Percentiles rank a stretch among this genome's conserved stretches.
Evolutionary conservation across 2,113 vertebrate species (phyloP).

Genomic region (Cyprinus carpio): DNA sequence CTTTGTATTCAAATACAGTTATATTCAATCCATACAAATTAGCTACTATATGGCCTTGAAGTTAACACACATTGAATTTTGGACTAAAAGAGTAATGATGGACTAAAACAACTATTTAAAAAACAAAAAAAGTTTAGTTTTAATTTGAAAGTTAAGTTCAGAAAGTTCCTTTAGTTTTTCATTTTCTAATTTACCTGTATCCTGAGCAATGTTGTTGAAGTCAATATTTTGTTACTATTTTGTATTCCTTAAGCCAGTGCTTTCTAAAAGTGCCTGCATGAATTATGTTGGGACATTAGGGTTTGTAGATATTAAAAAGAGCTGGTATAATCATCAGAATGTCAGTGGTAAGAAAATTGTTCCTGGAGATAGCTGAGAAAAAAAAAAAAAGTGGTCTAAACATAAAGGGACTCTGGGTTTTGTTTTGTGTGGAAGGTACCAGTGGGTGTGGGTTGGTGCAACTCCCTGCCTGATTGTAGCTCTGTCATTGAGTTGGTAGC

Average conservation of each 20-base stretch:
- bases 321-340: slow-evolving; percentile 2
- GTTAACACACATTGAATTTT: neutral
- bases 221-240: neutral
- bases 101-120: too few species aligned
- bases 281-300: neutral
- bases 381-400: slow-evolving; percentile 14
- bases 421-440: slow-evolving; percentile 37
- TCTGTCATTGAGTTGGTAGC: slow-evolving; percentile 63
- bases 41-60: neutral
- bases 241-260: too few species aligned
- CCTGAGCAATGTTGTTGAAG: neutral
- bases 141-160: neutral
- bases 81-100: too few species aligned
- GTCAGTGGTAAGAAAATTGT: slow-evolving; percentile 23
- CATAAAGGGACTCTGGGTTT: neutral
- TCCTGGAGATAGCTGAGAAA: neutral
- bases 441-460: slow-evolving; percentile 49
- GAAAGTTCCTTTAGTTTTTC: neutral
- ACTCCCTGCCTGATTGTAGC: slow-evolving; percentile 44
- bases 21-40: neutral
- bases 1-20: neutral
- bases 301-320: slow-evolving; percentile 14
- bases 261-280: neutral
- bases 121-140: too few species aligned
- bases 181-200: neutral